Conservation (phyloP, 2,888 invertebrate species). For the Athalia rosae region DNA sequence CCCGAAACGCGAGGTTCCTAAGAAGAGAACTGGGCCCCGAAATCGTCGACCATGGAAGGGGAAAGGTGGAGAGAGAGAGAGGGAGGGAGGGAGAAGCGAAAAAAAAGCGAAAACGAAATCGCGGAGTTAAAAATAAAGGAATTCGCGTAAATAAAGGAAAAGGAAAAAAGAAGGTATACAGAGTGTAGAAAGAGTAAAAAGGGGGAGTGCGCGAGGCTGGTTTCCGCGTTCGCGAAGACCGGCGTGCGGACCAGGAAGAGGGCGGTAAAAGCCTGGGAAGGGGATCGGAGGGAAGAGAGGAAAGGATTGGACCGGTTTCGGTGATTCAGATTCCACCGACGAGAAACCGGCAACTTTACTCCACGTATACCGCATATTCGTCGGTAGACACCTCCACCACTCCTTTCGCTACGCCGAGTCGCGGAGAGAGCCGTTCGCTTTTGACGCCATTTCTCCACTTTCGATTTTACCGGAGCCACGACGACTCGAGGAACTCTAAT, state of each 20-base stretch:
- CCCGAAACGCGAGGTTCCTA: too few relatives aligned
- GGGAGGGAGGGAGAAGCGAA: neutral
- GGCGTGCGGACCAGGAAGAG: conserved; percentile 46
- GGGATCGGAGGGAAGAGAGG: neutral
- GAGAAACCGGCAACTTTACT: conserved; percentile 49
- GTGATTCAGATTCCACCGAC: conserved; percentile 59
- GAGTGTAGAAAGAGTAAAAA: neutral
- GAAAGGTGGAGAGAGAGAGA: too few relatives aligned
- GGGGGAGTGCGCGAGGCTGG: conserved; percentile 36
- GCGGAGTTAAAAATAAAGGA: neutral
- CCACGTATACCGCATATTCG: neutral
- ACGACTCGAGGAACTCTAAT: neutral
- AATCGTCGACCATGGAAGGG: too few relatives aligned
- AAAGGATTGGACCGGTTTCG: conserved; percentile 60
- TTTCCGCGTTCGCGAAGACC: conserved; percentile 64
- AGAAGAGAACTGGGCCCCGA: too few relatives aligned
- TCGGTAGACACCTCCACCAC: conserved; percentile 36
- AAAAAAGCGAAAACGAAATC: neutral
- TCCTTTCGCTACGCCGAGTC: conserved; percentile 41
- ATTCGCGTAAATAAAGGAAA: neutral
- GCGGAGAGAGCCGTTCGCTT: conserved; percentile 41
- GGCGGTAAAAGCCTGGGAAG: conserved; percentile 16
- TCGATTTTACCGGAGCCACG: conserved; percentile 58
- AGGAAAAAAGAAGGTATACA: neutral
- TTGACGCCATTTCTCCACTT: conserved; percentile 59